Percentiles rank a stretch among this genome's conserved stretches.
phyloP scores from a whole-genome alignment of 2,113 vertebrate species.

The Dipodomys ordii region DNA sequence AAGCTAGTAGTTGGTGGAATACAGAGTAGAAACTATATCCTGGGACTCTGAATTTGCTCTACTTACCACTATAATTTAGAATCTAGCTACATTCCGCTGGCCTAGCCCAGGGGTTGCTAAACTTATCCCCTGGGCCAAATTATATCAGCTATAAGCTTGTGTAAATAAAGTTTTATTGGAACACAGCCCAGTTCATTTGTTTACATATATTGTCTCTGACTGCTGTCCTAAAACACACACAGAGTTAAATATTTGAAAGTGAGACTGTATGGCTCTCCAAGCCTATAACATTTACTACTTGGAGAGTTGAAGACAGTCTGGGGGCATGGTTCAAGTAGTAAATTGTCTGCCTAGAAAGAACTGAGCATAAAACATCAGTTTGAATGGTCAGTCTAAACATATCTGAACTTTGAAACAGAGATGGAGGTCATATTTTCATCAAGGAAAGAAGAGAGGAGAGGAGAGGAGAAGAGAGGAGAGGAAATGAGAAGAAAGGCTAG shows the following conservation, averaged over 20 bases:
- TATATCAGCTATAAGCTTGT: slow-evolving; percentile 5
- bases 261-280: background rate
- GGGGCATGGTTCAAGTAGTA: background rate
- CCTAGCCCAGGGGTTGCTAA: background rate
- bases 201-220: background rate
- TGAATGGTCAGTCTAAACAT: background rate
- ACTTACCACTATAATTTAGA: background rate
- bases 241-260: background rate
- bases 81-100: background rate
- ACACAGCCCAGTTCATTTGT: background rate
- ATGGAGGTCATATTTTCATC: slow-evolving; percentile 24
- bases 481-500: too few species aligned
- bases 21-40: background rate
- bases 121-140: background rate
- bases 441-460: too few species aligned
- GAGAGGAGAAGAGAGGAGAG: too few species aligned
- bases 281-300: background rate
- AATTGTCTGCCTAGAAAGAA: too few species aligned
- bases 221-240: background rate
- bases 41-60: background rate
- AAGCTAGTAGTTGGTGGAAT: background rate
- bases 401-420: slow-evolving; percentile 33
- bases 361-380: background rate
- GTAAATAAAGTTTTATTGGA: slow-evolving; percentile 63
- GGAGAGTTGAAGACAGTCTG: background rate